Conservation (phyloP, 1,140 invertebrate species). For the Hycleus phaleratus region DNA sequence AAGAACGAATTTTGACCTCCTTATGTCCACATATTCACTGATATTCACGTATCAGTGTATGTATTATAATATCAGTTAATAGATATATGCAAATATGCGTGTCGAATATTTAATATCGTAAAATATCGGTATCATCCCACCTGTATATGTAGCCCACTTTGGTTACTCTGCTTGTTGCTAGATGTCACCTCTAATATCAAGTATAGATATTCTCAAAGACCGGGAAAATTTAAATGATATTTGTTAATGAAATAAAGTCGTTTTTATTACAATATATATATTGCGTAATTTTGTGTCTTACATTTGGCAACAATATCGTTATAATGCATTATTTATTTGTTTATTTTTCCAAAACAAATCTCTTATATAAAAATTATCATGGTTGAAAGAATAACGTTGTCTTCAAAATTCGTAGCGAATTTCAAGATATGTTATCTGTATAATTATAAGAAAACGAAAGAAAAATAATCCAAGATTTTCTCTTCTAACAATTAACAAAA, state of each 20-base stretch:
- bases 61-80: too few relatives aligned
- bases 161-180: too few relatives aligned
- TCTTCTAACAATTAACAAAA: neutral
- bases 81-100: too few relatives aligned
- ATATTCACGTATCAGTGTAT: too few relatives aligned
- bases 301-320: slow-evolving; percentile 13
- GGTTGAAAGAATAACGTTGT: neutral
- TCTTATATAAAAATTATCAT: neutral
- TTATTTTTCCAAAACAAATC: neutral
- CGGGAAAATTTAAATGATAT: neutral
- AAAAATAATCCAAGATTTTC: neutral
- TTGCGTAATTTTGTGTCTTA: slow-evolving; percentile 10
- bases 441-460: neutral
- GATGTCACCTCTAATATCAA: too few relatives aligned
- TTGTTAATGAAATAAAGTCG: too few relatives aligned
- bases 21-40: too few relatives aligned
- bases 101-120: too few relatives aligned
- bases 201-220: too few relatives aligned
- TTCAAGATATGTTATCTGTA: neutral
- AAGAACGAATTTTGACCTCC: too few relatives aligned
- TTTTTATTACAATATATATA: slow-evolving; percentile 12
- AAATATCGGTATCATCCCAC: too few relatives aligned
- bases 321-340: neutral
- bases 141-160: too few relatives aligned
- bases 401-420: neutral